phyloP scores from a whole-genome alignment of 1,140 invertebrate species.

The Melitaea cinxia region DNA sequence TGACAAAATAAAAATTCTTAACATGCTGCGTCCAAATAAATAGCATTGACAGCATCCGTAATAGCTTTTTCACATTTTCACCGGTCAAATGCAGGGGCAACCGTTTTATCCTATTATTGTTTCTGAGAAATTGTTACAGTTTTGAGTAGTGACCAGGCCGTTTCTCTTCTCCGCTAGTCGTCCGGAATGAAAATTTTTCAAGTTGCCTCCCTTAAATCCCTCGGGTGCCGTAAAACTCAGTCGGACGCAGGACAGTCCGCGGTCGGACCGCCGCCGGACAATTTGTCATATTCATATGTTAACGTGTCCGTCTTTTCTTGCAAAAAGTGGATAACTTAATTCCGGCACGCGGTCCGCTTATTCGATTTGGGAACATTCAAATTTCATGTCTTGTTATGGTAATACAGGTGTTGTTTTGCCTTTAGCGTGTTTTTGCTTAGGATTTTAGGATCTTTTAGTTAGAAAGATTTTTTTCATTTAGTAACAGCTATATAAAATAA shows the following conservation, averaged over 20 bases:
- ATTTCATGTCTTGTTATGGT: conserved; percentile 80
- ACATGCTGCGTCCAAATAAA: conserved; percentile 73
- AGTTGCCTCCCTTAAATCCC: conserved; percentile 66
- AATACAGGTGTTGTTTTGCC: conserved; percentile 75
- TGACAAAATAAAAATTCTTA: conserved; percentile 76
- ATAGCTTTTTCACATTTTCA: conserved; percentile 74
- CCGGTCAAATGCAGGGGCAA: conserved; percentile 61
- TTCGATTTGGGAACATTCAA: conserved; percentile 79
- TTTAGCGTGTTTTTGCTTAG: conserved; percentile 46
- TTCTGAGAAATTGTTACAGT: conserved; percentile 81
- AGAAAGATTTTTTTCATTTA: no score
- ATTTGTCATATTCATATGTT: conserved; percentile 82
- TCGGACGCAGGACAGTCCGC: conserved; percentile 57
- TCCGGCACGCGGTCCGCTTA: conserved; percentile 59
- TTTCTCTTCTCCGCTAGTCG: conserved; percentile 73
- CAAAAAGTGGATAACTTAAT: conserved; percentile 81
- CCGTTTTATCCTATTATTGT: conserved; percentile 78
- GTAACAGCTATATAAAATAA: no score
- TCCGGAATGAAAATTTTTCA: conserved; percentile 79
- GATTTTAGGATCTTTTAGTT: background rate
- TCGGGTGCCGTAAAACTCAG: conserved; percentile 74
- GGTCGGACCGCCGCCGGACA: conserved; percentile 67
- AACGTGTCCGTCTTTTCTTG: conserved; percentile 79
- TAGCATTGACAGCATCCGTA: conserved; percentile 78
- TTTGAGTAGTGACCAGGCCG: conserved; percentile 78